Evolutionary conservation across 2,113 vertebrate species (phyloP).

Genomic region (Notothenia coriiceps): DNA sequence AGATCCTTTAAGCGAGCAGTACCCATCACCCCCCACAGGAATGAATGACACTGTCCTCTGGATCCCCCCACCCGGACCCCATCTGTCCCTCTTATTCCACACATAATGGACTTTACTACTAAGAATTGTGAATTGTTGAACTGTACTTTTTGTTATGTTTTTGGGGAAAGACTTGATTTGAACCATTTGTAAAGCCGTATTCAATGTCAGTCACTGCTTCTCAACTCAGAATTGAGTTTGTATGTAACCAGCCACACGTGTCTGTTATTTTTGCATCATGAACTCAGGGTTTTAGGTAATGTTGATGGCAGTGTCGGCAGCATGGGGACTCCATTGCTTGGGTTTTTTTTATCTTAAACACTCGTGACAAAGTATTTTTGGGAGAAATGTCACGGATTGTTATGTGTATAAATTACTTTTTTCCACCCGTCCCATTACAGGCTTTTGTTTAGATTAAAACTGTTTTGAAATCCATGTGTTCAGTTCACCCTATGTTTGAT

Average conservation of each 20-base stretch:
- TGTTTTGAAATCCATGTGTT: constrained; percentile 66
- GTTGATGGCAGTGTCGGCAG: constrained; percentile 70
- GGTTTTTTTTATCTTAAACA: constrained; percentile 62
- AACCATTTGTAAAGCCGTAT: constrained; percentile 64
- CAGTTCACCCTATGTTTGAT: constrained; percentile 73
- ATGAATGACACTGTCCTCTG: constrained; percentile 66
- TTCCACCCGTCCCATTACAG: constrained; percentile 64
- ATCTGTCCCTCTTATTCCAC: constrained; percentile 68
- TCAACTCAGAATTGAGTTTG: constrained; percentile 52
- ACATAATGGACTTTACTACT: constrained; percentile 73
- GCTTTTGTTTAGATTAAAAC: constrained; percentile 70
- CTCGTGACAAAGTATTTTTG: constrained; percentile 57
- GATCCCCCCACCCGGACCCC: constrained; percentile 42
- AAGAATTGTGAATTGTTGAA: constrained; percentile 68
- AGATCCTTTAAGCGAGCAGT: constrained; percentile 37
- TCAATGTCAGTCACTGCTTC: constrained; percentile 68
- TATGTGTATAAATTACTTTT: constrained; percentile 44
- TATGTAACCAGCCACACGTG: constrained; percentile 67
- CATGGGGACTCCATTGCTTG: constrained; percentile 59
- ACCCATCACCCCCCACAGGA: constrained; percentile 69
- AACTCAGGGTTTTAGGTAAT: constrained; percentile 79
- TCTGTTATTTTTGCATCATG: constrained; percentile 73
- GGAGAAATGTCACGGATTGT: constrained; percentile 51
- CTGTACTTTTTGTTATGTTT: constrained; percentile 66
- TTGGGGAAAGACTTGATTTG: constrained; percentile 34